A percentile compares a stretch with the other conserved stretches of the same genome.
Conservation (phyloP, 2,113 vertebrate genomes). For the Mixornis gularis region DNA sequence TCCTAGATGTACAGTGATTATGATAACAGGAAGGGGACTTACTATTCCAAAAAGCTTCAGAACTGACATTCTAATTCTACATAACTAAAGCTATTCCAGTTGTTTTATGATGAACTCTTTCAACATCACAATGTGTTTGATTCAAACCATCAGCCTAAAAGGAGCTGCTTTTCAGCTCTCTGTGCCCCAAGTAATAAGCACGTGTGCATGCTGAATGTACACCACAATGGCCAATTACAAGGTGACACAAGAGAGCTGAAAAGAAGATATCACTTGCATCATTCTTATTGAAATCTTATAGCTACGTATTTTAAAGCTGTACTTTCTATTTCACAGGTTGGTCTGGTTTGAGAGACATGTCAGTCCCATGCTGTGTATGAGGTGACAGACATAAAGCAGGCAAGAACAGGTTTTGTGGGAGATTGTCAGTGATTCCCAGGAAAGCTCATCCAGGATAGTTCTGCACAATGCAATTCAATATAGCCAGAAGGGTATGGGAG, state of each 20-base stretch:
- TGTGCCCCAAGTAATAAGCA: not conserved
- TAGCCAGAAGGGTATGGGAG: not conserved
- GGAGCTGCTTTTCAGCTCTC: not conserved
- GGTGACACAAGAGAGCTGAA: not conserved
- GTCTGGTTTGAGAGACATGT: not conserved
- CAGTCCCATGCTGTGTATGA: not conserved
- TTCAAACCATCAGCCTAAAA: conserved; percentile 12
- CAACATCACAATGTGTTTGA: conserved; percentile 10
- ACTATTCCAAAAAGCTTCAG: conserved; percentile 1
- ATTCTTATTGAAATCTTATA: not conserved
- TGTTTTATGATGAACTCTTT: conserved; percentile 19
- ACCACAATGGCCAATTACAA: not conserved
- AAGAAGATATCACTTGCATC: not conserved
- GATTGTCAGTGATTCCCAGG: not conserved
- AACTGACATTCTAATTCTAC: not conserved
- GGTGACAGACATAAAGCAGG: not conserved
- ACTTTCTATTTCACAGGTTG: not conserved
- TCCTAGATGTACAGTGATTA: not conserved
- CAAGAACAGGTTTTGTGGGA: not conserved
- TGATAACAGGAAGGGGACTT: not conserved
- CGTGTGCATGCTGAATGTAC: not conserved
- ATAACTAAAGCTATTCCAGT: conserved; percentile 2
- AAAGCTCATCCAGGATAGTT: not conserved
- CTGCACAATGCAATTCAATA: not conserved
- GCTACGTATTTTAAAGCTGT: not conserved